Percentiles rank a stretch among this genome's conserved stretches.
Conservation (phyloP, 2,797 vertebrate genomes). For the Ctenosaura bakeri region DNA sequence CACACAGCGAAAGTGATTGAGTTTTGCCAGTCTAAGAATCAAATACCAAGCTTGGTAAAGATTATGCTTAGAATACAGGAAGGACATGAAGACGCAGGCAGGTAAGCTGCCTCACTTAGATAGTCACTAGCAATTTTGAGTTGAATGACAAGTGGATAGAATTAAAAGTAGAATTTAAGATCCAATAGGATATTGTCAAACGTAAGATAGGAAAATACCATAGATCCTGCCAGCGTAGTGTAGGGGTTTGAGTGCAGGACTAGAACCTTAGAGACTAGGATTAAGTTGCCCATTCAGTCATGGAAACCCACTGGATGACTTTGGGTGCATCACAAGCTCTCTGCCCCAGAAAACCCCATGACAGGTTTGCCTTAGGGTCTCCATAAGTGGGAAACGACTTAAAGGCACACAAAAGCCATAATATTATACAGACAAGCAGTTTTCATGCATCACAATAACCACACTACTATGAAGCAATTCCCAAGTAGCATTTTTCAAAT, state of each 20-base stretch:
- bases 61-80: slow-evolving; percentile 20
- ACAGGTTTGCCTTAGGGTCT: no score
- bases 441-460: slow-evolving; percentile 42
- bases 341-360: no score
- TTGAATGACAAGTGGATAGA: slow-evolving; percentile 42
- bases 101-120: slow-evolving; percentile 41
- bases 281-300: no score
- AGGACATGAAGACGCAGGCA: slow-evolving; percentile 15
- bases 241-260: no score
- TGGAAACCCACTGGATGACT: no score
- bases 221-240: slow-evolving; percentile 29
- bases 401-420: no score
- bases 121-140: slow-evolving; percentile 35
- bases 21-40: not conserved
- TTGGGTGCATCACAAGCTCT: no score
- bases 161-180: slow-evolving; percentile 50
- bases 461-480: not conserved
- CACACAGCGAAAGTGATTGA: not conserved
- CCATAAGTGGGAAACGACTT: no score
- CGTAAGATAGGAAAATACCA: slow-evolving; percentile 32
- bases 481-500: slow-evolving; percentile 22
- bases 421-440: slow-evolving; percentile 52
- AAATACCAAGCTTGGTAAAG: slow-evolving; percentile 39
- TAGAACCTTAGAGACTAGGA: no score
- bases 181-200: slow-evolving; percentile 53